These are phyloP conservation scores for Metallyticus violacea DNA, from an alignment of 2,888 invertebrate species.

Conservation along the genomic window DNA sequence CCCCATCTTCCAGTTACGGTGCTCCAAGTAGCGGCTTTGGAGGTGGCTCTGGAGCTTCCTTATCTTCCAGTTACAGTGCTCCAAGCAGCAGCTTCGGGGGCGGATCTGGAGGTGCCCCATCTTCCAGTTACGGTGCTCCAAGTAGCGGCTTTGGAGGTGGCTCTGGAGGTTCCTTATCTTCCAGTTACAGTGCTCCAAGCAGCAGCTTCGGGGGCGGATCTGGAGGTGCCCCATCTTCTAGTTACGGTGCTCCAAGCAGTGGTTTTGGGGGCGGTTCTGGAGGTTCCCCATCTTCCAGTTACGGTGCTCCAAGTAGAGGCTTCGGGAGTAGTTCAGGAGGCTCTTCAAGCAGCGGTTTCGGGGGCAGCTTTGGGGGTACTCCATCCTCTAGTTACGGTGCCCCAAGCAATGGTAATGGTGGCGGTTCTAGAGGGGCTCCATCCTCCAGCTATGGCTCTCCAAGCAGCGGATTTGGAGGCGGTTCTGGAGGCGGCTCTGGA, in stretches of 20 bases:
- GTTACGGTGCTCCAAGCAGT: slow-evolving; percentile 35
- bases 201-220: slow-evolving; percentile 42
- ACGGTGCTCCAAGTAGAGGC: neutral
- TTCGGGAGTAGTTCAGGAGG: neutral
- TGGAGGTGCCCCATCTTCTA: neutral
- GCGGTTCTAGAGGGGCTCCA: neutral
- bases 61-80: slow-evolving; percentile 27
- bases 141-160: slow-evolving; percentile 33
- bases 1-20: slow-evolving; percentile 28
- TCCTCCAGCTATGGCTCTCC: slow-evolving; percentile 30
- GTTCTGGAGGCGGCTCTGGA: neutral
- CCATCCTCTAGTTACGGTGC: slow-evolving; percentile 50
- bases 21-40: slow-evolving; percentile 20
- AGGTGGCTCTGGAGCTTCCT: slow-evolving; percentile 23
- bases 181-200: slow-evolving; percentile 40
- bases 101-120: slow-evolving; percentile 15
- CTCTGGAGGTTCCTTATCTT: slow-evolving; percentile 41
- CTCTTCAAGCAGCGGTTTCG: slow-evolving; percentile 3
- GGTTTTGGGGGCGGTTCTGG: neutral
- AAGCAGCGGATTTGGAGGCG: neutral
- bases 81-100: neutral
- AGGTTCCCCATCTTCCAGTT: neutral
- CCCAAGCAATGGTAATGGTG: slow-evolving; percentile 39
- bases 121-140: slow-evolving; percentile 42
- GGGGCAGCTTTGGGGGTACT: slow-evolving; percentile 34